phyloP scores from a whole-genome alignment of 2,888 invertebrate genomes.

The Acanthosoma haemorrhoidale region DNA sequence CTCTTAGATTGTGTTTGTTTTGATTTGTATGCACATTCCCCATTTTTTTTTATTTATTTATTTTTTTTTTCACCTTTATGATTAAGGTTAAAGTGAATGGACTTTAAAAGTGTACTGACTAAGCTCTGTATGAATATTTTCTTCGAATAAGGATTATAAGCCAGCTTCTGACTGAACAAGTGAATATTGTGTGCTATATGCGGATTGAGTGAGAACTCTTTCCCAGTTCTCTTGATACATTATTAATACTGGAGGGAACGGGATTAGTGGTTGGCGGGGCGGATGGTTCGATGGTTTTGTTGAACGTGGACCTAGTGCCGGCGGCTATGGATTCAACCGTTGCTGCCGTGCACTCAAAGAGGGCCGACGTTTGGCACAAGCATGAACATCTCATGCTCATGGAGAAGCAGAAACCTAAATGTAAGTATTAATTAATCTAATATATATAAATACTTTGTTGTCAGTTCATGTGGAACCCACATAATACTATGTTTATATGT shows the following conservation, averaged over 20 bases:
- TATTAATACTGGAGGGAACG: slow-evolving; percentile 57
- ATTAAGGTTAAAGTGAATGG: neutral
- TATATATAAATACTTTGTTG: too few relatives aligned
- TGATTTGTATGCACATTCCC: slow-evolving; percentile 25
- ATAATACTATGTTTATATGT: too few relatives aligned
- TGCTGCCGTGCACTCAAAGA: slow-evolving; percentile 44
- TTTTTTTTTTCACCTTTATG: neutral
- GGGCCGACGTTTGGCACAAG: slow-evolving; percentile 60
- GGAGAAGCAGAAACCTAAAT: slow-evolving; percentile 52
- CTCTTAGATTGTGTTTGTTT: slow-evolving; percentile 29
- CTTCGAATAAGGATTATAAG: neutral
- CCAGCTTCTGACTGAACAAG: neutral
- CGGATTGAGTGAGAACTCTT: slow-evolving; percentile 30
- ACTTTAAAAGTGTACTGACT: neutral
- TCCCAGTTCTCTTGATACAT: slow-evolving; percentile 19
- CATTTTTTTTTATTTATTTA: slow-evolving; percentile 2
- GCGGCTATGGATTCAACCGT: slow-evolving; percentile 44
- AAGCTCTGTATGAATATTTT: neutral
- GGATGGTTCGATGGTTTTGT: slow-evolving; percentile 47
- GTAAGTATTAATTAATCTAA: slow-evolving; percentile 36
- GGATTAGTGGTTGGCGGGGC: slow-evolving; percentile 49
- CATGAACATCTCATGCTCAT: slow-evolving; percentile 68
- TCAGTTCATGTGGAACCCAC: too few relatives aligned
- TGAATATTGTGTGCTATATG: slow-evolving; percentile 33
- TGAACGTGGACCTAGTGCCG: slow-evolving; percentile 49